Evolutionary conservation across 1,140 invertebrate genomes (phyloP), one percentile per base, ranked within the genome.

Genomic region (Panulirus ornatus): DNA sequence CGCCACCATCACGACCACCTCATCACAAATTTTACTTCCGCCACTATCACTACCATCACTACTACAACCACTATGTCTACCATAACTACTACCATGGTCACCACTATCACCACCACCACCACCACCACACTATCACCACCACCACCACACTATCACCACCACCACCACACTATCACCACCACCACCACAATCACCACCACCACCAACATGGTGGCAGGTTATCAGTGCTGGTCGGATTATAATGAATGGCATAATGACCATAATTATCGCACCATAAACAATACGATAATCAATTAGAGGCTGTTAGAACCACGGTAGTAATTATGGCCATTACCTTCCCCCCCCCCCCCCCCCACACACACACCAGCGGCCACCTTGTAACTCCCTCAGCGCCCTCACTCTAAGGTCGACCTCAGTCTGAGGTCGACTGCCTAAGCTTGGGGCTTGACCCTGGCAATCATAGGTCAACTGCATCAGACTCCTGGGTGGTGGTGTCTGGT

Each of bases 231-330:
- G 42, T 30, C 34, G 34, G 38, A 40, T 51, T 63, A 73, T 34
- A 84, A 84, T 58, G 66, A 42, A 30, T 40, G 83, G 73, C 63
- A 30, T 84, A 73, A 84, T 84, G 30, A 84, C 30, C 22, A 73
- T 47, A 84, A 84, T 84, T 84, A 84, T 70, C 83, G 42, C 83
- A n/a, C 83, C 83, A 73, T 84, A 84, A 84, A 84, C 83, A 84
- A 84, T 71, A 73, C 83, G 51, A 47, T 73, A 84, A 84, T 84
- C 83, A 84, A 84, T 84, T 84, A 84, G 83, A 44, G 66, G 9
- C 83, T 84, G 83, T 84, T 84, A 84, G 83, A 84, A 66, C 63
- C 83, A 73, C 66, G 83, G 19, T 16, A 30, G 42, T 84, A 84
- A 84, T 84, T 84, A 73, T 22, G 47, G 63, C 75, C 22, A 44